Conservation (phyloP, 2,113 vertebrate species). For the Sialia sialis region DNA sequence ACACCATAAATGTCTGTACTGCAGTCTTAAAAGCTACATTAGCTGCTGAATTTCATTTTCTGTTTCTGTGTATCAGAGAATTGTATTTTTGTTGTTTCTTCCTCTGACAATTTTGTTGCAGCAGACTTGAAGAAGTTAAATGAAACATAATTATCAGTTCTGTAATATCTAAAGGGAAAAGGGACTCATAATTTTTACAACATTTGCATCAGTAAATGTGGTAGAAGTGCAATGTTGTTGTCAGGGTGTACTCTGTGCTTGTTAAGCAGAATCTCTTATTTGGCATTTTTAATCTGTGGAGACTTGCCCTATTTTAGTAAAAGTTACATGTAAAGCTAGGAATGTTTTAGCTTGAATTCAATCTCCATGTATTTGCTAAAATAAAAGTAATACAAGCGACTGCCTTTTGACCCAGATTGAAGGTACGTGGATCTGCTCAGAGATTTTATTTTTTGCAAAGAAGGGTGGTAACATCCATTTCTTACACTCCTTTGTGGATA, state of each 20-base stretch:
- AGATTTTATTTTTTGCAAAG: not conserved
- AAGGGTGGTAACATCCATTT: not conserved
- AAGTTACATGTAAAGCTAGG: not conserved
- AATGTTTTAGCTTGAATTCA: not conserved
- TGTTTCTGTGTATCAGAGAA: not conserved
- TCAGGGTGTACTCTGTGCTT: not conserved
- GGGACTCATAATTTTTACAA: not conserved
- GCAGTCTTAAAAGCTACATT: not conserved
- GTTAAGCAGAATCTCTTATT: not conserved
- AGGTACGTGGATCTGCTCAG: not conserved
- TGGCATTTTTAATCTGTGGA: not conserved
- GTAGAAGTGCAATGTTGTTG: rapidly evolving
- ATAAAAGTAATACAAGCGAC: not conserved
- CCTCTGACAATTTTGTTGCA: not conserved
- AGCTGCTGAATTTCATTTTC: not conserved
- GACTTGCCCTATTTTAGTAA: not conserved
- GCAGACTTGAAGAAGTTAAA: not conserved
- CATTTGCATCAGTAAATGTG: not conserved
- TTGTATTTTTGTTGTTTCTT: not conserved
- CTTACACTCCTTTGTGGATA: not conserved
- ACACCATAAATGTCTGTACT: not conserved
- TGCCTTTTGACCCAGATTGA: not conserved
- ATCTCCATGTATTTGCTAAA: not conserved
- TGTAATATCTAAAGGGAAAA: not conserved
- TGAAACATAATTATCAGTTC: not conserved